Evolutionary conservation across 1,140 invertebrate genomes (phyloP).

Genomic region (Drosophila nebulosa): DNA sequence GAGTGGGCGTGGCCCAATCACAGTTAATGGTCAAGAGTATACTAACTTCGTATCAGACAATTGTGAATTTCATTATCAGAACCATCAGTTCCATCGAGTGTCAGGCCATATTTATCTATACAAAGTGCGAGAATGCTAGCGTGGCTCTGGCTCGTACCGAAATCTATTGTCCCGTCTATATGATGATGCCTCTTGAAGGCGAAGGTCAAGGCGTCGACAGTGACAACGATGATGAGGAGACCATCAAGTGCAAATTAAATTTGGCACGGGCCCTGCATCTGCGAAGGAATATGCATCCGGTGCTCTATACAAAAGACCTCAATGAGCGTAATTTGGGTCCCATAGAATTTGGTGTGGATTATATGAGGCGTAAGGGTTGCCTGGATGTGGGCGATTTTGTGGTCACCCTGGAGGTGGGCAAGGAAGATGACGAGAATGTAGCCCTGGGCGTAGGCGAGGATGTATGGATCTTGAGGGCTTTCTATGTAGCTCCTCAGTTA

Average conservation of each 20-base stretch:
- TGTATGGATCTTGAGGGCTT: conserved; percentile 66
- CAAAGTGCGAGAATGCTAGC: conserved; percentile 62
- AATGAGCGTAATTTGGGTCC: conserved; percentile 56
- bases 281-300: conserved; percentile 54
- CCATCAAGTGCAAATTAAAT: conserved; percentile 51
- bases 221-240: conserved; percentile 38
- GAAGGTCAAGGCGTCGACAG: too few relatives aligned
- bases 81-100: conserved; percentile 76
- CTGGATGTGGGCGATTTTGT: conserved; percentile 72
- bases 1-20: conserved; percentile 53
- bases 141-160: conserved; percentile 56
- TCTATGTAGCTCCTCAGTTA: conserved; percentile 58
- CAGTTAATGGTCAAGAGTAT: conserved; percentile 52
- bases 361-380: conserved; percentile 56
- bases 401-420: conserved; percentile 65
- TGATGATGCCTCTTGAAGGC: conserved; percentile 62
- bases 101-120: conserved; percentile 63
- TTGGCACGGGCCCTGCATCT: conserved; percentile 56
- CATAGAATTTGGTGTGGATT: conserved; percentile 74
- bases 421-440: conserved; percentile 63
- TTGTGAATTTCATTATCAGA: conserved; percentile 74
- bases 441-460: conserved; percentile 59
- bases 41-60: conserved; percentile 59
- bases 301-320: conserved; percentile 58
- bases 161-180: conserved; percentile 73